phyloP scores from a whole-genome alignment of 1,140 invertebrate species.

The Drosophila sechellia region DNA sequence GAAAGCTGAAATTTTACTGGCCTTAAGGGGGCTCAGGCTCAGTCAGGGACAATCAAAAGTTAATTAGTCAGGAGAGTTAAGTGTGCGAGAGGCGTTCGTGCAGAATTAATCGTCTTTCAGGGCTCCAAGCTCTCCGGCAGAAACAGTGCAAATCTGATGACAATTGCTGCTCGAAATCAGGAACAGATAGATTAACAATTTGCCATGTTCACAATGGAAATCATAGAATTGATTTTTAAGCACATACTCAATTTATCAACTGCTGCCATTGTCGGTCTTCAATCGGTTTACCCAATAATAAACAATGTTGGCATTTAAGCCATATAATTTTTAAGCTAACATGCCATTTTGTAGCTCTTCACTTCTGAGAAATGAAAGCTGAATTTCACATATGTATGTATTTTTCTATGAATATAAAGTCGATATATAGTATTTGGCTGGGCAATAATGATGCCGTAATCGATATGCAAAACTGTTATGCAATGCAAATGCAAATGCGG shows the following conservation, averaged over 20 bases:
- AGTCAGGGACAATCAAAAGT: conserved; percentile 43
- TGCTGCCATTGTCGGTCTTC: neutral
- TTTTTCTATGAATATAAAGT: conserved; percentile 51
- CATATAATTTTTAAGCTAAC: neutral
- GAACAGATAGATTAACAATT: conserved; percentile 15
- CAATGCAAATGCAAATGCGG: conserved; percentile 19
- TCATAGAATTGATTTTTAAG: neutral
- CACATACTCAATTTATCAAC: neutral
- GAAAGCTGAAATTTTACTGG: conserved; percentile 8
- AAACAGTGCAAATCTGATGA: conserved; percentile 11
- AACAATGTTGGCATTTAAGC: neutral
- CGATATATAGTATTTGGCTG: conserved; percentile 25
- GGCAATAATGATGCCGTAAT: conserved; percentile 56
- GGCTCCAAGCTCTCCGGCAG: conserved; percentile 3
- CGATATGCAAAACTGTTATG: conserved; percentile 49
- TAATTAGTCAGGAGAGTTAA: conserved; percentile 40
- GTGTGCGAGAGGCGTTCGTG: conserved; percentile 33
- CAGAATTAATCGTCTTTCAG: conserved; percentile 41
- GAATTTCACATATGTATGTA: neutral
- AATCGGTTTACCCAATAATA: too few species aligned
- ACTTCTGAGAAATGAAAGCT: neutral
- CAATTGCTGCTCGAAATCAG: conserved; percentile 20
- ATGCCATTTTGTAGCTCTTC: neutral
- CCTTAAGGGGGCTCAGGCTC: conserved; percentile 22
- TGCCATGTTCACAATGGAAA: conserved; percentile 11